A percentile compares a stretch with the other conserved stretches of the same genome.
Conservation (phyloP, 2,888 invertebrate species). For the Eilema sororculum region DNA sequence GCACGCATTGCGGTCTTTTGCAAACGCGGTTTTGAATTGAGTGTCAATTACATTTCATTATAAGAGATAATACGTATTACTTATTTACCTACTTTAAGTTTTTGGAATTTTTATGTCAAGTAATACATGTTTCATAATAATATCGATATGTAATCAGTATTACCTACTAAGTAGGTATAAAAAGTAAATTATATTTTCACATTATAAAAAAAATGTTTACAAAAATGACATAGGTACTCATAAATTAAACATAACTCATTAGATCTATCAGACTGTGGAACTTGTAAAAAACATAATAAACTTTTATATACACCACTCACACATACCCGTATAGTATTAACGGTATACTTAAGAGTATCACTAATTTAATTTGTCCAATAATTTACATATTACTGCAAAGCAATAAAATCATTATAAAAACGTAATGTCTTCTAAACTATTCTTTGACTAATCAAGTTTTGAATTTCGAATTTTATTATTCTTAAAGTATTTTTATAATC, state of each 20-base stretch:
- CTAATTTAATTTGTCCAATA: constrained; percentile 45
- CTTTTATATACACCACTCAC: constrained; percentile 19
- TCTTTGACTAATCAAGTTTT: constrained; percentile 43
- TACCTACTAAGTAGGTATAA: constrained; percentile 36
- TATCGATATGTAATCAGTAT: constrained; percentile 10
- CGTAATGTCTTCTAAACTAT: constrained; percentile 49
- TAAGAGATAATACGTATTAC: background rate
- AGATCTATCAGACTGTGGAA: constrained; percentile 19
- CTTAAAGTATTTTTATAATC: constrained; percentile 22
- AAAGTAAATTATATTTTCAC: constrained; percentile 37
- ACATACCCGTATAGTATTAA: constrained; percentile 26
- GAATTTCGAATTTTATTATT: constrained; percentile 21
- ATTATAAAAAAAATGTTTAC: constrained; percentile 27
- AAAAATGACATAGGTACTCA: constrained; percentile 33
- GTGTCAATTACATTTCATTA: background rate
- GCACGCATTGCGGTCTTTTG: constrained; percentile 13
- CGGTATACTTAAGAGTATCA: constrained; percentile 28
- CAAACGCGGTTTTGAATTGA: background rate
- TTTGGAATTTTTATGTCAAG: background rate
- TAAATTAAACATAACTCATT: constrained; percentile 31
- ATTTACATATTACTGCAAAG: constrained; percentile 52
- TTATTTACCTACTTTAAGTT: background rate
- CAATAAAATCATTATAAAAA: constrained; percentile 51
- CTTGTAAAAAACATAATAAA: constrained; percentile 24
- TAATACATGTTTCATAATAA: constrained; percentile 2